These are phyloP conservation scores for Lepidochrysops patricia DNA, from an alignment of 2,888 invertebrate genomes.

Conservation along the genomic window DNA sequence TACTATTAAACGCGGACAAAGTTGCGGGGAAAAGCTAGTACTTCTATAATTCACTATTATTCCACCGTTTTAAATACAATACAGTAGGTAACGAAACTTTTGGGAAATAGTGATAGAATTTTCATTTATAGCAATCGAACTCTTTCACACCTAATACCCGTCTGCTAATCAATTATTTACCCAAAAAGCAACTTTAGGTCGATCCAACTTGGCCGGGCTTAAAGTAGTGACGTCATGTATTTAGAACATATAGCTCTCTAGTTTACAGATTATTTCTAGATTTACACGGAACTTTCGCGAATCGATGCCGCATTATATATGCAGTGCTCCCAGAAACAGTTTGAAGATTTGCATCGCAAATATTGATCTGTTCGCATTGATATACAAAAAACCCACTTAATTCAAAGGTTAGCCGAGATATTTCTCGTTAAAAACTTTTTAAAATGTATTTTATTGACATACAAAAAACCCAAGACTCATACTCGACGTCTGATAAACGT, in stretches of 20 bases:
- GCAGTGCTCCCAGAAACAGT: background rate
- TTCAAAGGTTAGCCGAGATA: no score
- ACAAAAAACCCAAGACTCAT: no score
- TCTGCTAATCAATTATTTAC: constrained; percentile 52
- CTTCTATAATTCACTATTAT: no score
- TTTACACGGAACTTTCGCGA: constrained; percentile 5
- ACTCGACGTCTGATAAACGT: no score
- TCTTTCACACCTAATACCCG: constrained; percentile 36
- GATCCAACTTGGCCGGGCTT: constrained; percentile 48
- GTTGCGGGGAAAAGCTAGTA: no score
- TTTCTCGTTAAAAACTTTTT: no score
- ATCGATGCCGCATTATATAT: background rate
- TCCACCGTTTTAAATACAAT: no score
- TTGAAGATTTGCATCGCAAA: background rate
- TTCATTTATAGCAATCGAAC: constrained; percentile 10
- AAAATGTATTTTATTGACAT: no score
- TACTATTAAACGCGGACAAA: no score
- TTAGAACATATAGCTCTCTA: constrained; percentile 38
- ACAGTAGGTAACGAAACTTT: no score
- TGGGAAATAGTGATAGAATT: constrained; percentile 25
- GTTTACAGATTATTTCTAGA: constrained; percentile 20
- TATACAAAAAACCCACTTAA: no score
- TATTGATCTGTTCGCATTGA: background rate
- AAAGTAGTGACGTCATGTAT: constrained; percentile 55
- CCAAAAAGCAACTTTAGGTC: constrained; percentile 50